Percentiles rank a stretch among this genome's conserved stretches.
These are phyloP conservation scores for Aphelenchoides avenae DNA, from an alignment of 1,140 invertebrate genomes.

Conservation along the genomic window DNA sequence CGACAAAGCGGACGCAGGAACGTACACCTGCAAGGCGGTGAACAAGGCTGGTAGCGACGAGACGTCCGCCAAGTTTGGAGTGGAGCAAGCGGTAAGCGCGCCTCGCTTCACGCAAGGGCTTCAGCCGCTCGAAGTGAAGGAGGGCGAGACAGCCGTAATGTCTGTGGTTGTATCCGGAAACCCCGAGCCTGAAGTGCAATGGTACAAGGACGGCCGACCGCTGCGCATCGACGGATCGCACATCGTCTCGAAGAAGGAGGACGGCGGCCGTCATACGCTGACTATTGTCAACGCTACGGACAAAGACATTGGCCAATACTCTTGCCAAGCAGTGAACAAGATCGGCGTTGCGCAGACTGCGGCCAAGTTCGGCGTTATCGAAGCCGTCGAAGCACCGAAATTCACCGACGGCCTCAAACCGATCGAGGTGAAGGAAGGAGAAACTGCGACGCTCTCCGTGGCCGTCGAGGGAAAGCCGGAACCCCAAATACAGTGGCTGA, in stretches of 20 bases:
- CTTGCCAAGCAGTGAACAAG: constrained; percentile 46
- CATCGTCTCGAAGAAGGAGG: constrained; percentile 60
- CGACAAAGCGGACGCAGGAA: constrained; percentile 26
- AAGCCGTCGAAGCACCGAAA: constrained; percentile 63
- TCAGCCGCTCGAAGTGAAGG: constrained; percentile 64
- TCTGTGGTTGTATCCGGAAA: constrained; percentile 80
- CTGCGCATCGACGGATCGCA: constrained; percentile 66
- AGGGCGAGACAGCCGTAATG: constrained; percentile 80
- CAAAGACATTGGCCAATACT: constrained; percentile 70
- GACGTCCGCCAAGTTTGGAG: constrained; percentile 26
- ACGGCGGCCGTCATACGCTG: constrained; percentile 73
- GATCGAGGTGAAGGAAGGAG: constrained; percentile 45
- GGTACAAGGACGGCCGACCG: constrained; percentile 78
- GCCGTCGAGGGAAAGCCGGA: constrained; percentile 53
- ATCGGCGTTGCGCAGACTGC: constrained; percentile 44
- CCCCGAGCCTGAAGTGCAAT: constrained; percentile 76
- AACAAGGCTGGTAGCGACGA: constrained; percentile 43
- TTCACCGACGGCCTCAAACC: constrained; percentile 59
- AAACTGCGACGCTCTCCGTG: constrained; percentile 40
- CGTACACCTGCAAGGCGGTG: constrained; percentile 40
- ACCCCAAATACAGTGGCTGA: constrained; percentile 60
- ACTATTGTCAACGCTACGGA: constrained; percentile 71
- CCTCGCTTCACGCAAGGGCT: constrained; percentile 51
- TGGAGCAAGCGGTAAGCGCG: constrained; percentile 44
- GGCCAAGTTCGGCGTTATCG: constrained; percentile 37